Percentiles rank a stretch among this genome's conserved stretches.
phyloP scores from a whole-genome alignment of 23 tunicate genomes.

The Ciona savignyi region DNA sequence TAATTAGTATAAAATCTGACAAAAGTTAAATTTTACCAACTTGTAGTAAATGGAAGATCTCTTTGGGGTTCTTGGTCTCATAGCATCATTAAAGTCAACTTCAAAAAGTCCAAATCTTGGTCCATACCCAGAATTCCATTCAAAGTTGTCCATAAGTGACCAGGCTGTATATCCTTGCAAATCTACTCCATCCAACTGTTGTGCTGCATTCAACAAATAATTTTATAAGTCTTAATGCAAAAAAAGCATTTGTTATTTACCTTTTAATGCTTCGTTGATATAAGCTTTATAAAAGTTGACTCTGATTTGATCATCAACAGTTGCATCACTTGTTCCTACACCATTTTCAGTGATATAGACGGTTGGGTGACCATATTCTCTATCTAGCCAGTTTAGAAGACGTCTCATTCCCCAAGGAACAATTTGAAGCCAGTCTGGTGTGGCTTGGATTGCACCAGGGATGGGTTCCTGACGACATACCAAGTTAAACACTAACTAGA shows the following conservation, averaged over 20 bases:
- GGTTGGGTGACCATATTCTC: conserved; percentile 65
- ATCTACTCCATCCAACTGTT: conserved; percentile 62
- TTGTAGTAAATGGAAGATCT: conserved; percentile 77
- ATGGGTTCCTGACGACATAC: conserved; percentile 36
- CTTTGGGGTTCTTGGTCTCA: conserved; percentile 81
- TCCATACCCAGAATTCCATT: conserved; percentile 87
- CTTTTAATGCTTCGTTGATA: conserved; percentile 93
- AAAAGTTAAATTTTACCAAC: conserved; percentile 14
- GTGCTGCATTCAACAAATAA: conserved; percentile 19
- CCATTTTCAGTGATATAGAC: conserved; percentile 99
- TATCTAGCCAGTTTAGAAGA: conserved; percentile 76
- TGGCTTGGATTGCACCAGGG: conserved; percentile 76
- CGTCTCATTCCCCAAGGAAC: conserved; percentile 98
- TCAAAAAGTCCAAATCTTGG: conserved; percentile 87
- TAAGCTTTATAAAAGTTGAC: conserved; percentile 74
- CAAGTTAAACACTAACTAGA: neutral
- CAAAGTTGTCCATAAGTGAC: conserved; percentile 95
- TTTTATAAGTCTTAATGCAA: too few species aligned
- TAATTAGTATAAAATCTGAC: neutral
- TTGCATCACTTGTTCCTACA: conserved; percentile 62
- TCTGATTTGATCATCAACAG: conserved; percentile 68
- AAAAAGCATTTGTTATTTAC: too few species aligned
- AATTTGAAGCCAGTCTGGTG: conserved; percentile 85
- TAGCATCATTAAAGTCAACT: conserved; percentile 79
- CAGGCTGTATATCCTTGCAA: conserved; percentile 91